Evolutionary conservation across 92 coral and sea anemone species (phyloP).

Genomic region (Isaurus tuberculatus): DNA sequence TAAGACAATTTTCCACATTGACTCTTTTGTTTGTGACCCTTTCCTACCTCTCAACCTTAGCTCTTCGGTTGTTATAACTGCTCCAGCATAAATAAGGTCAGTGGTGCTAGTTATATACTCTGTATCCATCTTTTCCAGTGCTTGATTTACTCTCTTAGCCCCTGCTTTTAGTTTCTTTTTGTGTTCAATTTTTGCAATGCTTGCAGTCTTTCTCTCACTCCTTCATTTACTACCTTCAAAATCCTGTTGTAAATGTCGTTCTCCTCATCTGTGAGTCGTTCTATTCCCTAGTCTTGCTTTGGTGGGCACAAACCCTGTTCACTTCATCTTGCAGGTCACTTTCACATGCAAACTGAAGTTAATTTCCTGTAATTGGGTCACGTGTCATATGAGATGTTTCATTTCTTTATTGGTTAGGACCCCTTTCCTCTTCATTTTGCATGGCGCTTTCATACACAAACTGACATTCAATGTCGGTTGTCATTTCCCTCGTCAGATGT

Average conservation of each 20-base stretch:
- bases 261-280: not conserved
- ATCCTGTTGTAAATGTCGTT: conserved; percentile 1
- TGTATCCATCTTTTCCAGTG: no score
- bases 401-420: conserved; percentile 19
- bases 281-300: not conserved
- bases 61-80: no score
- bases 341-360: conserved; percentile 17
- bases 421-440: conserved; percentile 35
- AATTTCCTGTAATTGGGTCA: not conserved
- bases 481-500: not conserved
- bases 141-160: no score
- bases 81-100: no score
- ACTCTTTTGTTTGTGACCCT: no score
- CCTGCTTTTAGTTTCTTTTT: conserved; percentile 38
- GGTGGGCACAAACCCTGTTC: conserved; percentile 31
- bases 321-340: conserved; percentile 24
- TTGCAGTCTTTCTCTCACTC: not conserved
- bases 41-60: not conserved
- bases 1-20: no score
- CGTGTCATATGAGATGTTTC: not conserved
- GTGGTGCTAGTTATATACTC: no score
- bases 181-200: conserved; percentile 13
- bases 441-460: conserved; percentile 31
- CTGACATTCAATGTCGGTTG: not conserved
- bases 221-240: not conserved